Evolutionary conservation across 1,140 invertebrate genomes (phyloP), one percentile per base, ranked within the genome.

Genomic region (Drosophila melanica): DNA sequence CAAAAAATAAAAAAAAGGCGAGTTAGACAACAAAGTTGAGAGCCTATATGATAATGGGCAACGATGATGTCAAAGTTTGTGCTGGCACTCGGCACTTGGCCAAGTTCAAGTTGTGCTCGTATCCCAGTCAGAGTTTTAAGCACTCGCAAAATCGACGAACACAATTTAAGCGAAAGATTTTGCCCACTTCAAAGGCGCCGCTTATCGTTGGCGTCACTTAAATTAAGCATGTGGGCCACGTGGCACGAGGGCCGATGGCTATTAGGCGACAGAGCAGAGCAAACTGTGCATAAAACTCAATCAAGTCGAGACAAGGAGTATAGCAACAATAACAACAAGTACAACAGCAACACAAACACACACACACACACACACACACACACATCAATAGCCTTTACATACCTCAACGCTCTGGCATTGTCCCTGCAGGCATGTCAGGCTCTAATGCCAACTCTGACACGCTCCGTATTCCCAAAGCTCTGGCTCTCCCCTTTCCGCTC

Each of bases 201-300:
- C 33, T 35, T 30, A 62, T 48, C 58, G 58, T 51, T 45, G 20
- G 53, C 72, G 55, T 75, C 77, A 78, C 60, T 78, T 74, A 70
- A 87, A 89, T 87, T 82, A 79, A 89, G 84, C 66, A 89, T 79
- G 82, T 77, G 72, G 62, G 77, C 71, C 82, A 86, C 82, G 82
- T 86, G 82, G 77, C 51, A 35, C 54, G 23, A 54, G 74, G 65
- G 65, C 82, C 69, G 67, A 35, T 60, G 82, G 82, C 82, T 89
- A 87, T 87, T 89, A 89, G 75, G 76, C 76, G 67, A 73, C 79
- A 89, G 79, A 44, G 39, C 63, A 71, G 65, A 79, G 75, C 58
- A 79, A 86, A 89, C 82, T 87, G 84, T 87, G 82, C 82, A 87
- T 87, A 89, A 89, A 89, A 87, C 82, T 89, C 84, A 89, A 87